Evolutionary conservation across 2,113 vertebrate species (phyloP).

Genomic region (Eptatretus burgeri): DNA sequence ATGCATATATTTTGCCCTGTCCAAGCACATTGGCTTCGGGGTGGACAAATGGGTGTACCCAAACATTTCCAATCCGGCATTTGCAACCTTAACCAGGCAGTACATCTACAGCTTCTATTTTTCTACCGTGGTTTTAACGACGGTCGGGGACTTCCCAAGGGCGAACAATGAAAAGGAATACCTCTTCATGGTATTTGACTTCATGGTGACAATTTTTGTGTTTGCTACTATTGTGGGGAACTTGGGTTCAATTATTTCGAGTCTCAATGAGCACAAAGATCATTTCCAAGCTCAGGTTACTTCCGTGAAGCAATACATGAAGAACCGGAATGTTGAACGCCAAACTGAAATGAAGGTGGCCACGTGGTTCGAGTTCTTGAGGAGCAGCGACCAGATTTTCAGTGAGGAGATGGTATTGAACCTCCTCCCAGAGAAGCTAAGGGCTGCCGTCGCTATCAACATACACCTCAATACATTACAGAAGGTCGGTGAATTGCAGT

Average conservation of each 20-base stretch:
- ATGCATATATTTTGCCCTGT: slow-evolving; percentile 56
- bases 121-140: slow-evolving; percentile 46
- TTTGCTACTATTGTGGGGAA: slow-evolving; percentile 59
- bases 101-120: slow-evolving; percentile 77
- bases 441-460: slow-evolving; percentile 39
- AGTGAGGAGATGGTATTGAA: slow-evolving; percentile 31
- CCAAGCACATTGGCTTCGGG: slow-evolving; percentile 33
- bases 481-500: slow-evolving; percentile 11
- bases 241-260: slow-evolving; percentile 36
- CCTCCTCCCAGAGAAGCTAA: slow-evolving; percentile 29
- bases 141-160: slow-evolving; percentile 31
- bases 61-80: slow-evolving; percentile 19
- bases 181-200: slow-evolving; percentile 40
- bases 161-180: slow-evolving; percentile 31
- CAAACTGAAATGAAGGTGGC: slow-evolving; percentile 18
- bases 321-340: slow-evolving; percentile 15
- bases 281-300: slow-evolving; percentile 41
- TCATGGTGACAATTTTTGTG: slow-evolving; percentile 53
- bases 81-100: slow-evolving; percentile 21
- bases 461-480: slow-evolving; percentile 47
- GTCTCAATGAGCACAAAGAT: slow-evolving; percentile 23
- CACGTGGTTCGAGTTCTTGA: slow-evolving; percentile 51
- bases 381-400: slow-evolving; percentile 46
- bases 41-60: slow-evolving; percentile 49
- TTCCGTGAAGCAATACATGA: slow-evolving; percentile 37